Percentiles rank a stretch among this genome's conserved stretches.
phyloP scores from a whole-genome alignment of 2,113 vertebrate genomes.

The Corynorhinus townsendii region DNA sequence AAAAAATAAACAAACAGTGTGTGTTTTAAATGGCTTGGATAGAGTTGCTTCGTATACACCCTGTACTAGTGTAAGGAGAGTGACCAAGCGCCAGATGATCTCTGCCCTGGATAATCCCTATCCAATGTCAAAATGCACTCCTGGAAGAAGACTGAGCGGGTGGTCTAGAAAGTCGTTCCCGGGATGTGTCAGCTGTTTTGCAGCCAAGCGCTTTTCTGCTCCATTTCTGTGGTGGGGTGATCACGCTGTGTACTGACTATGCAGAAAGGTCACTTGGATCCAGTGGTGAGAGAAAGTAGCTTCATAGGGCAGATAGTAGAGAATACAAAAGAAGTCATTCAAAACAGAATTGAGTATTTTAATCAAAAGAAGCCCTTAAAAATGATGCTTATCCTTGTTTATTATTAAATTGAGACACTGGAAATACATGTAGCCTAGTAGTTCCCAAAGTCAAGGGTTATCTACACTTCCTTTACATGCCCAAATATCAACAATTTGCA shows the following conservation, averaged over 20 bases:
- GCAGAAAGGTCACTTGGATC: not conserved
- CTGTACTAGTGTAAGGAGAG: not conserved
- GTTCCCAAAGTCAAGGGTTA: not conserved
- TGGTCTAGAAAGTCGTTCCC: not conserved
- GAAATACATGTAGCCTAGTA: not conserved
- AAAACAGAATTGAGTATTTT: not conserved
- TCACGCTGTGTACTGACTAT: not conserved
- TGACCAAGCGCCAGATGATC: not conserved
- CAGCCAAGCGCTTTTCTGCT: not conserved
- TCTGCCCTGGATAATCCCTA: not conserved
- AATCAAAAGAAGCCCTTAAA: not conserved
- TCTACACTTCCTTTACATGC: not conserved
- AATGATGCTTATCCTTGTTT: not conserved
- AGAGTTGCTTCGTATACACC: not conserved
- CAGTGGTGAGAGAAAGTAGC: not conserved
- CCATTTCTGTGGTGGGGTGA: not conserved
- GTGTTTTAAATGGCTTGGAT: not conserved
- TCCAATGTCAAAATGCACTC: not conserved
- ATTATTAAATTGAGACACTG: slow-evolving; percentile 26
- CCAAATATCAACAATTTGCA: not conserved
- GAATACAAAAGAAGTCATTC: no score
- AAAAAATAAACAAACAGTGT: not conserved
- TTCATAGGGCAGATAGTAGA: no score
- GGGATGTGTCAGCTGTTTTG: not conserved
- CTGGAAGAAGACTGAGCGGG: not conserved